Evolutionary conservation across 2,888 invertebrate species (phyloP).

Genomic region (Leuctra nigra): DNA sequence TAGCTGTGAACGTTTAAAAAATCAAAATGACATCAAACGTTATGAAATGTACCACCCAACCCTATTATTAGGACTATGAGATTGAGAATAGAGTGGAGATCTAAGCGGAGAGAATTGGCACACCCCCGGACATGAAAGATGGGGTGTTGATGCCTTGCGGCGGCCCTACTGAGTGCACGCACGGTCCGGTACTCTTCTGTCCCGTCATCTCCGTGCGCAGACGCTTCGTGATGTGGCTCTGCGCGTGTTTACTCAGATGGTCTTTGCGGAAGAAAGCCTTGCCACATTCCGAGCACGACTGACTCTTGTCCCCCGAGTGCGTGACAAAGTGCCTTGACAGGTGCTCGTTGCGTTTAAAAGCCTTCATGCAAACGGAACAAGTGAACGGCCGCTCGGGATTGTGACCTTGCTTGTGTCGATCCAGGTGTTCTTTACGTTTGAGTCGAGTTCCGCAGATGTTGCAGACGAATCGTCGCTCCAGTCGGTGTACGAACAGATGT

Average conservation of each 20-base stretch:
- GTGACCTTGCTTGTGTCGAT: constrained; percentile 31
- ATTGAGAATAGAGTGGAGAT: too few relatives aligned
- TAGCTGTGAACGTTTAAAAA: too few relatives aligned
- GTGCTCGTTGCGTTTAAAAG: constrained; percentile 47
- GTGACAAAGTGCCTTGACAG: constrained; percentile 47
- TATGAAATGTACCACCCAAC: too few relatives aligned
- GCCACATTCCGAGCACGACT: constrained; percentile 43
- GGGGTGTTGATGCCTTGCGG: too few relatives aligned
- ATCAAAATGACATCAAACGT: too few relatives aligned
- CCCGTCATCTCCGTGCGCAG: constrained; percentile 21
- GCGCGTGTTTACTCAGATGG: constrained; percentile 45
- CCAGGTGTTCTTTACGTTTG: constrained; percentile 31
- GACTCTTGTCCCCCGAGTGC: constrained; percentile 47
- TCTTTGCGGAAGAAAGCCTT: constrained; percentile 47
- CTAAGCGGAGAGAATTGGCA: too few relatives aligned
- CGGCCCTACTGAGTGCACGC: too few relatives aligned
- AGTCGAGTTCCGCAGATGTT: constrained; percentile 32
- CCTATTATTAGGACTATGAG: too few relatives aligned
- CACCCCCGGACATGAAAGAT: too few relatives aligned
- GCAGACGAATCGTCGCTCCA: constrained; percentile 32
- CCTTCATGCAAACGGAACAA: constrained; percentile 39
- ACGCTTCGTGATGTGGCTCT: constrained; percentile 30
- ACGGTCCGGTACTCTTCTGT: constrained; percentile 14
- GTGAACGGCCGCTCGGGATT: constrained; percentile 35
- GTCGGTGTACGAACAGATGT: constrained; percentile 26